Evolutionary conservation across 1,140 invertebrate genomes (phyloP).

Genomic region (Ooceraea biroi): DNA sequence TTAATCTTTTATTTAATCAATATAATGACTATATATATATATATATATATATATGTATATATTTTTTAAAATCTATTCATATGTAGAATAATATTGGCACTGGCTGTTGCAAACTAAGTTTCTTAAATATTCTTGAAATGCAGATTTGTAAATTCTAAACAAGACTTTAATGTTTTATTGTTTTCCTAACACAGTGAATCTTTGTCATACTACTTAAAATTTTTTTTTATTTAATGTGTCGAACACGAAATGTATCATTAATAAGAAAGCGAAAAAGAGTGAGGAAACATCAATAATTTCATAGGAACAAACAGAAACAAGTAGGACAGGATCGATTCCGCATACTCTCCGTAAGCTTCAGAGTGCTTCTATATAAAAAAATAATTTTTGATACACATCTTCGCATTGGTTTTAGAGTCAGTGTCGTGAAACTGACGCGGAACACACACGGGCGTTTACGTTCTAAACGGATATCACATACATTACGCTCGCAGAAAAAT

Average conservation of each 20-base stretch:
- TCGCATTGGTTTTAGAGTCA: slow-evolving; percentile 34
- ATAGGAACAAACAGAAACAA: neutral
- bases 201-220: neutral
- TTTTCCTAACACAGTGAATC: slow-evolving; percentile 5
- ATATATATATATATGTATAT: slow-evolving; percentile 17
- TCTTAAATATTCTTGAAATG: slow-evolving; percentile 5
- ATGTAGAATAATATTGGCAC: slow-evolving; percentile 46
- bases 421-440: slow-evolving; percentile 1
- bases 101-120: slow-evolving; percentile 5
- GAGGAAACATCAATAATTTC: too few relatives aligned
- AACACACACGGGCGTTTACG: neutral
- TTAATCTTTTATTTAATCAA: slow-evolving; percentile 43
- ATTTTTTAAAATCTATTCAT: slow-evolving; percentile 16
- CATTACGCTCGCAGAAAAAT: slow-evolving; percentile 11
- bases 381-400: slow-evolving; percentile 49
- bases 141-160: neutral
- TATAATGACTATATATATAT: neutral
- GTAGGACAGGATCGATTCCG: neutral
- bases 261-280: neutral
- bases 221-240: neutral
- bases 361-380: slow-evolving; percentile 44
- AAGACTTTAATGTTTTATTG: neutral
- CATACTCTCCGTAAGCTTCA: slow-evolving; percentile 13
- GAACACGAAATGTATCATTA: neutral
- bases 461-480: slow-evolving; percentile 50